Conservation (phyloP, 2,888 invertebrate genomes). For the Eupithecia exiguata region DNA sequence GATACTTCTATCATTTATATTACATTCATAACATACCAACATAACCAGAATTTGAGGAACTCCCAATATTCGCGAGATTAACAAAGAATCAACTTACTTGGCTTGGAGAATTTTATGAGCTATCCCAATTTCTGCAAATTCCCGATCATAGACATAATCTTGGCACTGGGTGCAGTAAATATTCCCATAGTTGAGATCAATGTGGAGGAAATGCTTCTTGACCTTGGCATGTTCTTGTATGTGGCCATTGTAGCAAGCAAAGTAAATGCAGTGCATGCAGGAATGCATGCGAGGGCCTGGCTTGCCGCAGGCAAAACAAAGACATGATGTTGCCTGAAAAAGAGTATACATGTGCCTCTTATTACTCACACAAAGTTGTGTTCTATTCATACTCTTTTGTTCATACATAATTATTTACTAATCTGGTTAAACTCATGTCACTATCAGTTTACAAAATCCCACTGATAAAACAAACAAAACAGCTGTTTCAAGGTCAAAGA, state of each 20-base stretch:
- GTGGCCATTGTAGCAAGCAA: conserved; percentile 95
- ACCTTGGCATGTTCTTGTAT: conserved; percentile 93
- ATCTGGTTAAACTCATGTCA: neutral
- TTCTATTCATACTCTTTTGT: neutral
- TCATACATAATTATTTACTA: neutral
- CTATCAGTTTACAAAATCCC: neutral
- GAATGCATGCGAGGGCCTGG: conserved; percentile 92
- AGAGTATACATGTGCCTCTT: neutral
- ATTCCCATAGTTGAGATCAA: conserved; percentile 95
- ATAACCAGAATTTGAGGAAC: neutral
- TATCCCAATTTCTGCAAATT: conserved; percentile 84
- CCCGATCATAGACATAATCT: conserved; percentile 95
- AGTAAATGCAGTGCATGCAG: conserved; percentile 95
- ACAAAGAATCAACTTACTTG: conserved; percentile 63
- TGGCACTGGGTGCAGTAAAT: conserved; percentile 95
- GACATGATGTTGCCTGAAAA: conserved; percentile 89
- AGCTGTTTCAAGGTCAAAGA: conserved; percentile 77
- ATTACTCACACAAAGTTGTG: neutral
- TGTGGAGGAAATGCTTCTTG: conserved; percentile 92
- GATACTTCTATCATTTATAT: neutral
- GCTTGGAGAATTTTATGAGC: conserved; percentile 83
- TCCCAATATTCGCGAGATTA: neutral
- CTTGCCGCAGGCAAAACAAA: conserved; percentile 92
- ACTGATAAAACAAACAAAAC: conserved; percentile 47
- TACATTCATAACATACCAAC: neutral